phyloP scores from a whole-genome alignment of 2,113 vertebrate species.

The Rhea americana region DNA sequence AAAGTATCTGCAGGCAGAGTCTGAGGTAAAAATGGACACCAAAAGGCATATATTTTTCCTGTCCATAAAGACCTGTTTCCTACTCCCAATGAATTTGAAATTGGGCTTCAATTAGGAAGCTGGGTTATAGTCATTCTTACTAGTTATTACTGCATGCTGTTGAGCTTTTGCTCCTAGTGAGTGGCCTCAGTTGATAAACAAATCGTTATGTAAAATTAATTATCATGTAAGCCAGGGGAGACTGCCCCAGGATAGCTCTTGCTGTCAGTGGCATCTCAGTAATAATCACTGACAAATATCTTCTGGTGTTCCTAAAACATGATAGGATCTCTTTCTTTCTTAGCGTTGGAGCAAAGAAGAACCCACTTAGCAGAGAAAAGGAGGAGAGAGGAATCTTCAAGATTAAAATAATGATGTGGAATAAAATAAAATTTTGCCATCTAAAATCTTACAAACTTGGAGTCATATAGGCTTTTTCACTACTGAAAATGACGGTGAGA shows the following conservation, averaged over 20 bases:
- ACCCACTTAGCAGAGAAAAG: background rate
- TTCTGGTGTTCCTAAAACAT: background rate
- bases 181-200: conserved; percentile 37
- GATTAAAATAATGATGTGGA: background rate
- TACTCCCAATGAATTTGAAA: background rate
- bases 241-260: background rate
- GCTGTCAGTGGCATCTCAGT: background rate
- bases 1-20: background rate
- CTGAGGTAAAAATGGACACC: background rate
- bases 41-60: background rate
- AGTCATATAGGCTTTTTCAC: background rate
- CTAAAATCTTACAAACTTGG: background rate
- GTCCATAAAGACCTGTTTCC: background rate
- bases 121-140: background rate
- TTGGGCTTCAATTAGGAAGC: background rate
- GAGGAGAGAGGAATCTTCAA: background rate
- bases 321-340: background rate
- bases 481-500: background rate
- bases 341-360: background rate
- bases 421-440: background rate
- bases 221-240: background rate
- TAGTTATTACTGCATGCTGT: background rate
- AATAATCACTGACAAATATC: background rate
- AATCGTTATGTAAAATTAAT: conserved; percentile 30
- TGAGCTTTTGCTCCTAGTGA: background rate